phyloP scores from a whole-genome alignment of 2,797 vertebrate genomes.

The Acrocephalus scirpaceus region DNA sequence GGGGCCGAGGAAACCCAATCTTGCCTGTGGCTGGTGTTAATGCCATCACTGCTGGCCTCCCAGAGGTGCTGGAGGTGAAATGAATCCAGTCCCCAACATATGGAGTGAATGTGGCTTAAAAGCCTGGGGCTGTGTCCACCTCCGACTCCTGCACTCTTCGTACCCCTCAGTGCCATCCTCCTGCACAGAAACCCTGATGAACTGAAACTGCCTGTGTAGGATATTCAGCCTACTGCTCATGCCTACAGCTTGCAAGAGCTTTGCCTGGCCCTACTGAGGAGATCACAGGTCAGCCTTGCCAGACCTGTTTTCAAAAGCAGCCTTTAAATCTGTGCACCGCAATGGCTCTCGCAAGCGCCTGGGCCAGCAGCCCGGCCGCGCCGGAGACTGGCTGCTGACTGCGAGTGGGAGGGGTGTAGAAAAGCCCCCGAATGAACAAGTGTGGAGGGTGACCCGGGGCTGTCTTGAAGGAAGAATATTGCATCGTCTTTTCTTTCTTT shows the following conservation, averaged over 20 bases:
- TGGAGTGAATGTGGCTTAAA: neutral
- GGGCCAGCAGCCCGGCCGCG: neutral
- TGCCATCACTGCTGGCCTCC: neutral
- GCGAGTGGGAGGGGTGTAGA: neutral
- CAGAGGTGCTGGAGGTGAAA: neutral
- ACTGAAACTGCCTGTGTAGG: neutral
- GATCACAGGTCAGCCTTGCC: neutral
- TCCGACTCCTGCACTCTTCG: rapidly evolving
- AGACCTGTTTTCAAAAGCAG: neutral
- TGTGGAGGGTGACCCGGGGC: neutral
- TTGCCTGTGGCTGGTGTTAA: neutral
- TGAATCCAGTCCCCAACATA: neutral
- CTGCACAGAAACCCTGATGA: neutral
- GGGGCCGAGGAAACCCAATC: rapidly evolving
- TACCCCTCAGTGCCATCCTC: rapidly evolving
- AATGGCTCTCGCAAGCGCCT: neutral
- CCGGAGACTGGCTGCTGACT: neutral
- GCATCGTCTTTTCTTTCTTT: neutral
- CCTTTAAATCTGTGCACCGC: neutral
- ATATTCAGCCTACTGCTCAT: neutral
- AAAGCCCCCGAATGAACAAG: neutral
- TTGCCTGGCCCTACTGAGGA: neutral
- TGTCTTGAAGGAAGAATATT: neutral
- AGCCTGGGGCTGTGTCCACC: neutral
- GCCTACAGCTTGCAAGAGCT: neutral